These are phyloP conservation scores for Asbolus verrucosus DNA, from an alignment of 1,140 invertebrate genomes.

Conservation along the genomic window DNA sequence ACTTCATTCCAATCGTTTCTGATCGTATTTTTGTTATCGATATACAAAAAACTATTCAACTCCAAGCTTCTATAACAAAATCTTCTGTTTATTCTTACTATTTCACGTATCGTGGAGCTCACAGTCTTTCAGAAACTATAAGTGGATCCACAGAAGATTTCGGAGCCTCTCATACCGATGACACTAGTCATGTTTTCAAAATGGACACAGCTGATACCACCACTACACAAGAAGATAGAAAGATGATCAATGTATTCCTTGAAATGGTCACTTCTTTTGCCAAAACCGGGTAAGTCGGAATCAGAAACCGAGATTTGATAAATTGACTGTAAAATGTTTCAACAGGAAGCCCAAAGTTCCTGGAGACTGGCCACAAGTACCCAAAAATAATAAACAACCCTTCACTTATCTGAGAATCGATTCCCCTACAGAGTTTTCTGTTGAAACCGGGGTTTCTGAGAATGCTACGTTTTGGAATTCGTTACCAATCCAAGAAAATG, in stretches of 20 bases:
- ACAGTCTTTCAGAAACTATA: conserved; percentile 53
- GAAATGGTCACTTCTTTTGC: conserved; percentile 41
- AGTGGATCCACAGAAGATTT: conserved; percentile 48
- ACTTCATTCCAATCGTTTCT: conserved; percentile 66
- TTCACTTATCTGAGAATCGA: background rate
- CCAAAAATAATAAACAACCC: conserved; percentile 1
- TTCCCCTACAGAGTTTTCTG: background rate
- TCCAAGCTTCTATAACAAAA: conserved; percentile 68
- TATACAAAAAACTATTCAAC: conserved; percentile 68
- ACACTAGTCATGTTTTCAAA: conserved; percentile 56
- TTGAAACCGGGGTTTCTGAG: background rate
- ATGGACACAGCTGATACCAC: conserved; percentile 25
- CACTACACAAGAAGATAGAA: conserved; percentile 12
- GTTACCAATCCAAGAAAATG: conserved; percentile 45
- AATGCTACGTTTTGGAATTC: conserved; percentile 45
- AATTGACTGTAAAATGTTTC: background rate
- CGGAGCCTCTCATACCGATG: conserved; percentile 58
- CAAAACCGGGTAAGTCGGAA: conserved; percentile 21
- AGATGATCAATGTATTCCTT: conserved; percentile 43
- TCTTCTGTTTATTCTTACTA: conserved; percentile 73
- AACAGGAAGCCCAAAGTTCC: background rate
- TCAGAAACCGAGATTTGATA: background rate
- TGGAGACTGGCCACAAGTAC: conserved; percentile 5
- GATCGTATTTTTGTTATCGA: conserved; percentile 72
- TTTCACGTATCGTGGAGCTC: conserved; percentile 66